Evolutionary conservation across 2,888 invertebrate genomes (phyloP).

Genomic region (Acronicta leporina): DNA sequence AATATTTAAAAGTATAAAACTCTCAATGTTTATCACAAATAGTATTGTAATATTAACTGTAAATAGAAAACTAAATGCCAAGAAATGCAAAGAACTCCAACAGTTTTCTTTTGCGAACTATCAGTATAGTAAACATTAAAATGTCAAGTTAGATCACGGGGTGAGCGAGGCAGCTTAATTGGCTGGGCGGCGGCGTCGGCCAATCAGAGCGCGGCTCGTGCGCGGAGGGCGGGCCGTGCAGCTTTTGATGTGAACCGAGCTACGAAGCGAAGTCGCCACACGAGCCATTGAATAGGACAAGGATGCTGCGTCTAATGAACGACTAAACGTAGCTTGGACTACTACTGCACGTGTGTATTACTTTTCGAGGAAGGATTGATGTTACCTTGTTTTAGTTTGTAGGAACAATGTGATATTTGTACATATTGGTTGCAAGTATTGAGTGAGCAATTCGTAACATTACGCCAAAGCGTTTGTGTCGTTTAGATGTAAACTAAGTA

Average conservation of each 20-base stretch:
- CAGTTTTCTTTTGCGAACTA: conserved; percentile 56
- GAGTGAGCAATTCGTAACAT: no score
- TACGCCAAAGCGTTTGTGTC: no score
- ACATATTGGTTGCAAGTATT: no score
- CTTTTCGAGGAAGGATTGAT: conserved; percentile 6
- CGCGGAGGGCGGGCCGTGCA: conserved; percentile 77
- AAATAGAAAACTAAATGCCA: conserved; percentile 13
- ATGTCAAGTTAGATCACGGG: conserved; percentile 83
- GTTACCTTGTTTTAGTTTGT: not conserved
- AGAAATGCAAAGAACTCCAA: conserved; percentile 39
- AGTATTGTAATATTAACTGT: not conserved
- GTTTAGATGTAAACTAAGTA: no score
- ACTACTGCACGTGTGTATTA: conserved; percentile 2
- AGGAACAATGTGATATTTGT: not conserved
- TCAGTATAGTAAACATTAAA: conserved; percentile 82
- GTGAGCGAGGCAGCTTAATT: conserved; percentile 81
- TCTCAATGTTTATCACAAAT: not conserved
- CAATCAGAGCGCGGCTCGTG: conserved; percentile 74
- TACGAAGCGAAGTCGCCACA: conserved; percentile 83
- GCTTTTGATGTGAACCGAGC: conserved; percentile 78
- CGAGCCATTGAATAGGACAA: conserved; percentile 53
- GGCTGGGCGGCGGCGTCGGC: conserved; percentile 79
- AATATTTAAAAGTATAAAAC: not conserved
- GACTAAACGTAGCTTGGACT: conserved; percentile 29
- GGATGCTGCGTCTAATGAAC: conserved; percentile 52